phyloP scores from a whole-genome alignment of 2,888 invertebrate genomes.

The Drosophila pullipes region DNA sequence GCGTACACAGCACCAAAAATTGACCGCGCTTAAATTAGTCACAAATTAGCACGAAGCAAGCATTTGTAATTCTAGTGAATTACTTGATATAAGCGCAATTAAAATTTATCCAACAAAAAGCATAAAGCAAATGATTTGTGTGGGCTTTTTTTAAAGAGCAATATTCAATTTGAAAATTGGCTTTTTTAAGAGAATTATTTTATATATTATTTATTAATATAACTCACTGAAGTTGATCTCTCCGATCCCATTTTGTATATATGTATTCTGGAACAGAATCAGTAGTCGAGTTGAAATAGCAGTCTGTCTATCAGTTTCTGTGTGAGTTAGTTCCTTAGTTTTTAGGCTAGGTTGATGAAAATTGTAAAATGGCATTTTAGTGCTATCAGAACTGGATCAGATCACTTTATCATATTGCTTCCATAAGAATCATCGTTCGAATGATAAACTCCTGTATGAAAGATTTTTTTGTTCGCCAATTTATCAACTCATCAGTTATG shows the following conservation, averaged over 20 bases:
- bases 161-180: background rate
- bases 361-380: rapidly evolving
- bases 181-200: background rate
- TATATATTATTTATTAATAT: background rate
- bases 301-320: background rate
- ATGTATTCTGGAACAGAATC: background rate
- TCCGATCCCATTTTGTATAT: background rate
- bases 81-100: background rate
- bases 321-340: background rate
- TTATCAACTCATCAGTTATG: background rate
- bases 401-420: background rate
- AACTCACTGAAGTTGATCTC: background rate
- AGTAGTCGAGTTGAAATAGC: background rate
- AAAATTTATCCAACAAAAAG: background rate
- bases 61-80: background rate
- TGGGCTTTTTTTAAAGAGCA: background rate
- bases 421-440: background rate
- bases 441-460: background rate
- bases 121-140: background rate
- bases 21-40: background rate
- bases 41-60: background rate
- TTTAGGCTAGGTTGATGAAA: background rate
- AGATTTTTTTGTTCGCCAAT: background rate
- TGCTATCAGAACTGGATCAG: background rate
- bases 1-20: conserved; percentile 6